Evolutionary conservation across 2,888 invertebrate genomes (phyloP).

Genomic region (Pterobdella sp.): DNA sequence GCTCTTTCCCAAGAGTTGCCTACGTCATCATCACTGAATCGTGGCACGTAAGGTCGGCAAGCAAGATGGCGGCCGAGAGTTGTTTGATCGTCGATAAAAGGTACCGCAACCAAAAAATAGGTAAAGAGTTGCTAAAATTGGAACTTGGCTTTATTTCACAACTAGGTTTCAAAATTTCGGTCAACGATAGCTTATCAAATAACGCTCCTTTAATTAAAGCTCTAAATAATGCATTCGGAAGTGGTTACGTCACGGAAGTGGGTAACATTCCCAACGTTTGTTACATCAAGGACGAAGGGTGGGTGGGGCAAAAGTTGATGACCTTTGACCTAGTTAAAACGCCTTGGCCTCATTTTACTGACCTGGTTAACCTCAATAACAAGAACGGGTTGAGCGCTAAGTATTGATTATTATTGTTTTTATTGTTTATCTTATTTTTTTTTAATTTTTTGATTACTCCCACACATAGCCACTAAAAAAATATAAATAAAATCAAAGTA

Average conservation of each 20-base stretch:
- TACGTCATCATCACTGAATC: neutral
- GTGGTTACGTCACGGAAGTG: neutral
- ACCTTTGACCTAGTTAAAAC: neutral
- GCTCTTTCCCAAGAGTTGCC: neutral
- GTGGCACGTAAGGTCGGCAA: constrained; percentile 2
- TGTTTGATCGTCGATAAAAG: neutral
- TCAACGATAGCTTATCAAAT: neutral
- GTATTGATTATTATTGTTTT: neutral
- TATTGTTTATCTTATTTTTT: neutral
- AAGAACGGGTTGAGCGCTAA: neutral
- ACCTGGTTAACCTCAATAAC: neutral
- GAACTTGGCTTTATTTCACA: neutral
- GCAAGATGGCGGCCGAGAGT: neutral
- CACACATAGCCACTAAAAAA: too few species aligned
- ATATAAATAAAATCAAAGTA: too few species aligned
- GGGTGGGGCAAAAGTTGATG: neutral
- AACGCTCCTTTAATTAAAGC: neutral
- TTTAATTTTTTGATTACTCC: neutral
- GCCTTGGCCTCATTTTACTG: neutral
- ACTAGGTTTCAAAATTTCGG: neutral
- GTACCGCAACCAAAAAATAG: neutral
- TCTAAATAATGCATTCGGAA: neutral
- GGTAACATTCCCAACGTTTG: neutral
- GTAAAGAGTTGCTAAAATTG: neutral
- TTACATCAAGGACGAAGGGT: neutral